phyloP scores from a whole-genome alignment of 1,140 invertebrate genomes.

The Plectus sambesii region DNA sequence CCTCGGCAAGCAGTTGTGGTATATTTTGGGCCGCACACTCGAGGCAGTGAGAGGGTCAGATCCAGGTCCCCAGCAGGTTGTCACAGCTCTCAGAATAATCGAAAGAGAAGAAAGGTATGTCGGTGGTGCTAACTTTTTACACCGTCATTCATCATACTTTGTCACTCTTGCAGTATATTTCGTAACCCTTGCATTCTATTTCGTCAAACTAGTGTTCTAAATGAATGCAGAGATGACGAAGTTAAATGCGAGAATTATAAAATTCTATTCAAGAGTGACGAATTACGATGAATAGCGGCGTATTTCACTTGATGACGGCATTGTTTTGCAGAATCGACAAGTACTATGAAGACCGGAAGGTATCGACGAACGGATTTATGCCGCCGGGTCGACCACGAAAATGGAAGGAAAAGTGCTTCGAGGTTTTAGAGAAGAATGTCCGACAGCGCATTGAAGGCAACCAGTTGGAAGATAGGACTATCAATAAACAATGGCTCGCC shows the following conservation, averaged over 20 bases:
- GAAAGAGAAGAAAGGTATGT: conserved; percentile 77
- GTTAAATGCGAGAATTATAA: too few species aligned
- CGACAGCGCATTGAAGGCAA: conserved; percentile 54
- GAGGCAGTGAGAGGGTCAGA: conserved; percentile 87
- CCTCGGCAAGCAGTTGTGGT: conserved; percentile 77
- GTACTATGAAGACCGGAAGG: conserved; percentile 44
- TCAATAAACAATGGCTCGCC: conserved; percentile 93
- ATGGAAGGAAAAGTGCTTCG: conserved; percentile 71
- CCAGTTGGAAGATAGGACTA: conserved; percentile 74
- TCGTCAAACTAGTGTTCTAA: too few species aligned
- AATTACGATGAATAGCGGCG: conserved; percentile 63
- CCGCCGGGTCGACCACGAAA: conserved; percentile 81
- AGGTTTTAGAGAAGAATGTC: conserved; percentile 34
- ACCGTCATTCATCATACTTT: too few species aligned
- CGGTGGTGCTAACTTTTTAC: too few species aligned
- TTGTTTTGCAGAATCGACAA: conserved; percentile 43
- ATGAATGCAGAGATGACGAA: too few species aligned
- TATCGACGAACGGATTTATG: conserved; percentile 57
- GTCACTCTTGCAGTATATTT: too few species aligned
- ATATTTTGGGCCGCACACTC: conserved; percentile 74
- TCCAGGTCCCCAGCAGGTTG: conserved; percentile 86
- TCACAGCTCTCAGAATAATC: conserved; percentile 86
- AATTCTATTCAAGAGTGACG: too few species aligned
- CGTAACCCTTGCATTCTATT: too few species aligned
- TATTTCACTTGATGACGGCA: conserved; percentile 28